A percentile compares a stretch with the other conserved stretches of the same genome.
phyloP scores from a whole-genome alignment of 2,113 vertebrate species.

The Jacana jacana region DNA sequence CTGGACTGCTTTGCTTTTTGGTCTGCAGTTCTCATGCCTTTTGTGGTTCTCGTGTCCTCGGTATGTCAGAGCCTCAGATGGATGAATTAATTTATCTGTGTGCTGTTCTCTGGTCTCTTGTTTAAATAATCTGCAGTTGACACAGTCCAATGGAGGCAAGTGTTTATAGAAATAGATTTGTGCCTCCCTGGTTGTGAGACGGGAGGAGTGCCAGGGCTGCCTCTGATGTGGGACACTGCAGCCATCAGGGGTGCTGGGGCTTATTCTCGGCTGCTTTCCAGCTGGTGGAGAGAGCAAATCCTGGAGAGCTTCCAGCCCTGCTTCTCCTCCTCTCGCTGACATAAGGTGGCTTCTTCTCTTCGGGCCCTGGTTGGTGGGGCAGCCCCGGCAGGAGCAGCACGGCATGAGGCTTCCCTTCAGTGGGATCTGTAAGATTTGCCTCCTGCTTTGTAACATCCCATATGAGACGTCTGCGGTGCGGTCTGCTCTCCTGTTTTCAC shows the following conservation, averaged over 20 bases:
- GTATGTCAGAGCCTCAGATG: not conserved
- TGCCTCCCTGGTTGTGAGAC: not conserved
- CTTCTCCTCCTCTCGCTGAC: fast-evolving
- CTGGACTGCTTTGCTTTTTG: not conserved
- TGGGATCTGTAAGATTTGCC: not conserved
- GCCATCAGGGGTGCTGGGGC: not conserved
- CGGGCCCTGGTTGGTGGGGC: not conserved
- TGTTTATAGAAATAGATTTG: slow-evolving; percentile 14
- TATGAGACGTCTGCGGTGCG: not conserved
- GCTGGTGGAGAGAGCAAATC: not conserved
- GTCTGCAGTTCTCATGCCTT: not conserved
- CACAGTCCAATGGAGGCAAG: slow-evolving; percentile 3
- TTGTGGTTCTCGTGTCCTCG: not conserved
- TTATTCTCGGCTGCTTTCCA: not conserved
- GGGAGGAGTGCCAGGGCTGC: not conserved
- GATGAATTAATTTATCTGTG: not conserved
- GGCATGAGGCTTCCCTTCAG: not conserved
- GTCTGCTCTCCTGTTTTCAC: slow-evolving; percentile 30
- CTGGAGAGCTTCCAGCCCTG: not conserved
- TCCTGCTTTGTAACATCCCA: not conserved
- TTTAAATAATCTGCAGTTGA: not conserved
- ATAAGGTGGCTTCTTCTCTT: not conserved
- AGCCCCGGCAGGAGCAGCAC: not conserved
- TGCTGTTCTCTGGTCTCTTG: not conserved
- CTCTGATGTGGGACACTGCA: not conserved